Evolutionary conservation across 2,113 vertebrate species (phyloP).

Genomic region (Furnarius figulus): DNA sequence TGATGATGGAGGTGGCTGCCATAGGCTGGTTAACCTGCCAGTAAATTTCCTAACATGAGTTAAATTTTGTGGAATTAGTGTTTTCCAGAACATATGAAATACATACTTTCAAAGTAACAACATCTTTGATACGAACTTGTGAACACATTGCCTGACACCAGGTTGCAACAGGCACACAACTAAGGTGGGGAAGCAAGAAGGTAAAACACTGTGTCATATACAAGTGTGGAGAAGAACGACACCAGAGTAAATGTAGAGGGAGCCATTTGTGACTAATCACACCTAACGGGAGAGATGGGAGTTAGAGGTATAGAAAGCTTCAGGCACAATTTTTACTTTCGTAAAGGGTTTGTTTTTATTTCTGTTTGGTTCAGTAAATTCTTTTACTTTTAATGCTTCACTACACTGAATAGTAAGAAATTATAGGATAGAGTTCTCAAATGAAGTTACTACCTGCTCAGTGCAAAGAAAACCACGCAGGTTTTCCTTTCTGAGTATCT

Average conservation of each 20-base stretch:
- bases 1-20: not conserved
- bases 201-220: not conserved
- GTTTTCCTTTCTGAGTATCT: not conserved
- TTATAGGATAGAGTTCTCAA: not conserved
- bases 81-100: not conserved
- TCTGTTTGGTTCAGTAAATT: not conserved
- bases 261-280: not conserved
- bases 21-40: not conserved
- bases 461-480: fast-evolving
- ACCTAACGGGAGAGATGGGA: not conserved
- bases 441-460: not conserved
- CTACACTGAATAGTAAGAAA: not conserved
- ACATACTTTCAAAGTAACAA: not conserved
- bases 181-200: not conserved
- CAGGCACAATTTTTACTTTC: not conserved
- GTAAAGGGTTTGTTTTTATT: not conserved
- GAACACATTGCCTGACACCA: not conserved
- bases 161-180: not conserved
- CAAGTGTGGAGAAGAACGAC: not conserved
- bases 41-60: not conserved
- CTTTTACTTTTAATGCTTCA: not conserved
- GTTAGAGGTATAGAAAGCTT: not conserved
- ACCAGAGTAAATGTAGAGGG: not conserved
- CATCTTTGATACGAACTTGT: not conserved
- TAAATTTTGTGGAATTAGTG: not conserved